Conservation (phyloP, 2,888 invertebrate species). For the Cotesia congregata region DNA sequence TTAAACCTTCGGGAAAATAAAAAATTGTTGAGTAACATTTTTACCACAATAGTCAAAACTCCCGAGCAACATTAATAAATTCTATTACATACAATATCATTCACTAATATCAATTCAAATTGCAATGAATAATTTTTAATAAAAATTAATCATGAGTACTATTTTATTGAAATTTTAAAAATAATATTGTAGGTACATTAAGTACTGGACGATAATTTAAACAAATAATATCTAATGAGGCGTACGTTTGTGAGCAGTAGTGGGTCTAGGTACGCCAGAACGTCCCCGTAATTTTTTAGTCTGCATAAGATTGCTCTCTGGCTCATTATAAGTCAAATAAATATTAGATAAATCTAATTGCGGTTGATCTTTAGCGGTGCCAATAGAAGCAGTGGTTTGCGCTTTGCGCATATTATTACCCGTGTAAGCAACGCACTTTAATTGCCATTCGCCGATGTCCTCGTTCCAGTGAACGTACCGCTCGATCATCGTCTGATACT, state of each 20-base stretch:
- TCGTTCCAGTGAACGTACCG: slow-evolving; percentile 97
- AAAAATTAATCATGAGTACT: slow-evolving; percentile 20
- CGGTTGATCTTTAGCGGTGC: slow-evolving; percentile 68
- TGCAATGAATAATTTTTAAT: slow-evolving; percentile 15
- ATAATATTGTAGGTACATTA: slow-evolving; percentile 26
- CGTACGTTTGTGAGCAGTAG: slow-evolving; percentile 69
- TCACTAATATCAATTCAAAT: not conserved
- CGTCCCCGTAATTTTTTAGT: slow-evolving; percentile 73
- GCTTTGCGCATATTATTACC: slow-evolving; percentile 97
- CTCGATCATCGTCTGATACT: slow-evolving; percentile 92
- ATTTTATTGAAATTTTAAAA: not conserved
- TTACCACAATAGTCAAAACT: too few species aligned
- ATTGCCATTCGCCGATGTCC: slow-evolving; percentile 98
- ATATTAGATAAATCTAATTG: slow-evolving; percentile 78
- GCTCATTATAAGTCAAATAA: slow-evolving; percentile 76
- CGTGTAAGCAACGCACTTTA: slow-evolving; percentile 97
- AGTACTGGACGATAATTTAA: slow-evolving; percentile 17
- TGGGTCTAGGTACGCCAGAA: slow-evolving; percentile 73
- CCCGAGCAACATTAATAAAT: too few species aligned
- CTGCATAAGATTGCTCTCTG: slow-evolving; percentile 71
- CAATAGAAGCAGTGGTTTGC: slow-evolving; percentile 63
- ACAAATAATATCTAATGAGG: slow-evolving; percentile 54
- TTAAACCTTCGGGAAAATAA: too few species aligned
- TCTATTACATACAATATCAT: too few species aligned
- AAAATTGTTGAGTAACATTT: too few species aligned